Evolutionary conservation across 2,113 vertebrate genomes (phyloP).

Genomic region (Phaethornis superciliosus): DNA sequence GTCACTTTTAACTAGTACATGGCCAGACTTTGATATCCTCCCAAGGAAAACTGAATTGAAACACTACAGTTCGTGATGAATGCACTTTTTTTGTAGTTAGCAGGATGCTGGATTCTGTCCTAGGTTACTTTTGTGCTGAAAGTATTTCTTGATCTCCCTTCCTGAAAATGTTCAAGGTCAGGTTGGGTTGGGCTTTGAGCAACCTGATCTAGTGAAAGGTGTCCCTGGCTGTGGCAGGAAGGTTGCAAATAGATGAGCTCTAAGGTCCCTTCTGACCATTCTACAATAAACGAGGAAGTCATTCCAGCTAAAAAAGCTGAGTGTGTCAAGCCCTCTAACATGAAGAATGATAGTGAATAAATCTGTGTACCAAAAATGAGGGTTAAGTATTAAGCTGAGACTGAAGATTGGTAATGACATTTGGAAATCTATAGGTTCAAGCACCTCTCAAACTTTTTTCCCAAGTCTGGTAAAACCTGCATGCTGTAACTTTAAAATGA

Average conservation of each 20-base stretch:
- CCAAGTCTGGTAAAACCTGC: neutral
- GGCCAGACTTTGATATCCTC: neutral
- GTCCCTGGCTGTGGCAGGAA: too few relatives aligned
- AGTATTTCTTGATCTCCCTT: neutral
- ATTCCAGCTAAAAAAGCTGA: neutral
- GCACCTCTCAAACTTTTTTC: neutral
- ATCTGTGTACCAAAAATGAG: neutral
- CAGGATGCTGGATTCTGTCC: neutral
- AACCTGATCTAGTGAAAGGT: too few relatives aligned
- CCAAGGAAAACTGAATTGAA: neutral
- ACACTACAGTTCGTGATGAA: neutral
- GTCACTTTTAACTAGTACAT: neutral
- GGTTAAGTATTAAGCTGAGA: neutral
- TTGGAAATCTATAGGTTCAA: neutral
- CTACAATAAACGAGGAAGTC: rapidly evolving
- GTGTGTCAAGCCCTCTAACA: neutral
- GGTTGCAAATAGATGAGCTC: too few relatives aligned
- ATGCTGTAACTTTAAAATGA: neutral
- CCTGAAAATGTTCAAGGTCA: too few relatives aligned
- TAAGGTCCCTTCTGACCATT: too few relatives aligned
- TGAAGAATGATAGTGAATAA: neutral
- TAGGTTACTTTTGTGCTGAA: neutral
- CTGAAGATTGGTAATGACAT: neutral
- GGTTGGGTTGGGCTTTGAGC: too few relatives aligned
- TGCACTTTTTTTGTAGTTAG: neutral